phyloP scores from a whole-genome alignment of 2,113 vertebrate genomes.

The Protobothrops flavoviridis region DNA sequence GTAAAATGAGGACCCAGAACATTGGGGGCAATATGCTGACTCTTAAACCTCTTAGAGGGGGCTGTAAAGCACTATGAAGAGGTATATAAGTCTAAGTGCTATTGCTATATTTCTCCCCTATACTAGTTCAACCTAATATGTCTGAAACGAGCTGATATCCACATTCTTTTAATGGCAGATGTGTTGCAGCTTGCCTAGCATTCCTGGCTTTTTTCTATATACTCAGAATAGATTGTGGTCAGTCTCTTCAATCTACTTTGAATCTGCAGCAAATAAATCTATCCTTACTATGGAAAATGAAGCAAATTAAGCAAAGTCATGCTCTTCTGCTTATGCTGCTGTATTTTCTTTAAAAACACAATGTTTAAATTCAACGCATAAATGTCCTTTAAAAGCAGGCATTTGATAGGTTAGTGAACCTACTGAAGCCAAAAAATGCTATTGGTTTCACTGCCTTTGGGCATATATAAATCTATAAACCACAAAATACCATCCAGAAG shows the following conservation, averaged over 20 bases:
- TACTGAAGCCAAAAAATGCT: rapidly evolving
- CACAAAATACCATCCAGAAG: constrained; percentile 8
- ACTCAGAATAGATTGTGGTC: neutral
- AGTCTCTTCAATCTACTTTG: neutral
- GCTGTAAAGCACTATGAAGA: neutral
- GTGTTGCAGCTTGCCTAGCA: neutral
- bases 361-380: neutral
- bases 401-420: neutral
- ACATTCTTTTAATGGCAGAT: neutral
- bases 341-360: rapidly evolving
- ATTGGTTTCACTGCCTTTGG: neutral
- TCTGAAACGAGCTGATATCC: neutral
- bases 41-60: neutral
- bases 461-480: neutral
- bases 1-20: neutral
- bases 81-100: neutral
- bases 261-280: neutral
- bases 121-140: too few species aligned
- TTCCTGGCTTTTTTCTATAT: neutral
- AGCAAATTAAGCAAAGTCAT: neutral
- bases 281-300: neutral
- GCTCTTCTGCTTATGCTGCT: neutral
- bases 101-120: neutral
- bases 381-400: neutral
- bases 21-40: neutral